Evolutionary conservation across 2,113 vertebrate genomes (phyloP), one percentile per base, ranked within the genome.

Genomic region (Ardeotis arabs): DNA sequence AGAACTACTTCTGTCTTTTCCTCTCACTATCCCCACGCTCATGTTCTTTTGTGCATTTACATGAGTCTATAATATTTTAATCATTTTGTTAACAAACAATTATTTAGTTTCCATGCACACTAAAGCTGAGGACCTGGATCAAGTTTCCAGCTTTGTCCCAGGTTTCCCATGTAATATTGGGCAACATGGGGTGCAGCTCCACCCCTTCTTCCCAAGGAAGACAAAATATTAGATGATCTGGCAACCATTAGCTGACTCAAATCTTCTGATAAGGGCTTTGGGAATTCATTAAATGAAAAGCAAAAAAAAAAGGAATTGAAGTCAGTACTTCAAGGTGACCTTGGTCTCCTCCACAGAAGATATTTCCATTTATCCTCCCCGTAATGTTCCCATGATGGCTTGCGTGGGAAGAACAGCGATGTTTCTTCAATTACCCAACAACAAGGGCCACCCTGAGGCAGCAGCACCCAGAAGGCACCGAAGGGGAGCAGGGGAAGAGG

Each of bases 331-430:
- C 47, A 56, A 49, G 73, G 56, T 58, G 63, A 85, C 85, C 39
- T 19, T 35, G 17, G 3, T 39, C 60, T 74, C 20, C 45, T 74
- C 72, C 73, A 56, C n/a, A 29, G 47, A 70, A 70, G 33, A 8
- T 23, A 25, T 33, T 86, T 37, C 56, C 80, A 78, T 44, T 56
- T 59, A 64, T 64, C 39, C 25, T 70, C 47, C 81, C 69, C 66
- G 5, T 3, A 56, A 14, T 2, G 16, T 41, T 73, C 19, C 81
- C 55, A 4, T 3, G n/a, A 22, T 4, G 2, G 63, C 37, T 29
- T 7, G 16, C 1, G 4, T 39, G 66, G 87, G 59, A 92, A 90
- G 75, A 29, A 20, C 0, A 0, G 37, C 64, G 25, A 0, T 12
- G 39, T 31, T 77, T 67, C 73, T 52, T 13, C 47, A 5, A 2